Evolutionary conservation across 2,888 invertebrate species (phyloP), one percentile per base, ranked within the genome.

Genomic region (Frankliniella intonsa): DNA sequence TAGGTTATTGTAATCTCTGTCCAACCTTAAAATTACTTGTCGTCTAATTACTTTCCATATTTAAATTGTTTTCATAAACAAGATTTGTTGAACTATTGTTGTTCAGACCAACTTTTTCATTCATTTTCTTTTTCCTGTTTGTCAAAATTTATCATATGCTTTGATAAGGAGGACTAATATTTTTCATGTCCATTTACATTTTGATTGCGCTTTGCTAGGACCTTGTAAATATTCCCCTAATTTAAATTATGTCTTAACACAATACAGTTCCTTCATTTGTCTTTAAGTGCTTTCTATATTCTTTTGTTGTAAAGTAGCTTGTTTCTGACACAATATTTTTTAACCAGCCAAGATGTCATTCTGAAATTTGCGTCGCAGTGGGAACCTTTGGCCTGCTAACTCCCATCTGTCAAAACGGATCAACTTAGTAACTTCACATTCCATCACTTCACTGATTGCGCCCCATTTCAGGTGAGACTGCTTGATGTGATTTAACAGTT

Each of bases 401-500:
- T 25, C 25, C 22, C n/a, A 11, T 76, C n/a, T 22, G 22, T 22
- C 69, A 76, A 76, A 76, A 76, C 69, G 69, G 69, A 76, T 76
- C 69, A 76, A n/a, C 69, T 9, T 25, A 25, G 69, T 12, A 76
- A 76, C 25, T 76, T 76, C 69, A 76, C 69, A 76, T 76, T 76
- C 69, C 69, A 76, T 12, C 69, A 76, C 22, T 76, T 76, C 69
- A 76, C 12, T 25, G 25, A 76, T 22, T 76, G 69, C 22, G 69
- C 22, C 22, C 69, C 69, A 76, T 76, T 76, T 76, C 69, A 76
- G 69, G 69, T 76, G 25, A 76, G 69, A 25, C 12, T 76, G 22
- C 25, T 5, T 76, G 22, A 10, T 76, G 38, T 38, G 38, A 2
- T 38, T 3, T 38, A 38, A 5, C 38, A 38, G 5, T 38, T 38